Base-by-base conservation (phyloP, 2,888 invertebrate species). In the Cheilosia vulpina region DNA sequence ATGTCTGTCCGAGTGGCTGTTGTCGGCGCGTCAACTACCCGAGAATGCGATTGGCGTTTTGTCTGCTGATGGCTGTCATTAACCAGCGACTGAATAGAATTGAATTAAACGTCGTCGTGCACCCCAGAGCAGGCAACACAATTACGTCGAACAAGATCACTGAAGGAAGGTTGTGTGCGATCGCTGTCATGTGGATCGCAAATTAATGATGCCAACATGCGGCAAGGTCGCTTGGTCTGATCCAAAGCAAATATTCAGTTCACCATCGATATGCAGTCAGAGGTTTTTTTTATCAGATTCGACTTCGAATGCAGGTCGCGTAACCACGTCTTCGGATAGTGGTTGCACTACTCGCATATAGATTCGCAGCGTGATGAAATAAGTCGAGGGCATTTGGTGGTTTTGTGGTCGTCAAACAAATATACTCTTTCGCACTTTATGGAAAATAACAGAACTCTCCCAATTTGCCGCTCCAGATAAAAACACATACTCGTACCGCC, bases 251-350 rank as follows among this genome's bases (percentile, higher is more conserved):
- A 58, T 57, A 34, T 34, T 60, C 17, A 38, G 27, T n/a, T 31
- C 24, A n/a, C 50, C 47, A 58, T 58, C 11, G 50, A 58, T 58
- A 34, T 50, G 34, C 47, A 17, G 45, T 24, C 24, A 45, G 11
- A 19, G 41, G 53, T 53, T 53, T 43, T 53, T 2, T 53, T 7
- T 68, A n/a, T 21, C 5, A 24, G 50, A 17, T 15, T 24, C 38
- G 63, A 66, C 65, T 47, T 55, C 52, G 24, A 43, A 81, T 58
- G 34, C 81, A 69, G 81, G 81, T 81, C 69, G 73, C 52, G 11
- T 38, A 47, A 63, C 38, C 43, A 45, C 7, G 63, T 55, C 50
- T 63, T 69, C 9, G 34, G 43, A 65, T 76, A 45, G 19, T 38
- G 65, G 55, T 57, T 69, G 43, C 27, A 52, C 27, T 38, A 31